Evolutionary conservation across 2,888 invertebrate species (phyloP), one percentile per base, ranked within the genome.

Genomic region (Phoronis australis): DNA sequence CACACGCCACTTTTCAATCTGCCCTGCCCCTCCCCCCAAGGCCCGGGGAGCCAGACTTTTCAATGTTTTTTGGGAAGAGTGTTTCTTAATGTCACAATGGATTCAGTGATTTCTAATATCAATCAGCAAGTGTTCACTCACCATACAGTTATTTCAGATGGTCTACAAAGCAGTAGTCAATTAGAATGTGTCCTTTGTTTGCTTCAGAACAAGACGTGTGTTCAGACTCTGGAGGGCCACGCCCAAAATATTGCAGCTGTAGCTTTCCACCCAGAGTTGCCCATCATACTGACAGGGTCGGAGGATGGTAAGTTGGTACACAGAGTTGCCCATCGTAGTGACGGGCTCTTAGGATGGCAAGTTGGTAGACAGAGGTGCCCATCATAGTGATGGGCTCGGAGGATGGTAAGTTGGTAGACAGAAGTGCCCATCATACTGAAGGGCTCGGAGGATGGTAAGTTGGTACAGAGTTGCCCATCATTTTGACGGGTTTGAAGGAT

Each of bases 231-330:
- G 53, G 96, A 97, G 78, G 87, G 97, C 0, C 99, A 99, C 79
- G 89, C 92, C 0, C 93, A 95, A 74, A 99, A 99, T 73, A 91
- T 99, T 47, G 78, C 81, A 0, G 79, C 81, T 58, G 97, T 97
- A 1, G 89, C 90, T 52, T 99, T 99, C 80, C 99, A 99, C 80
- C 97, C 99, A 0, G 97, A 97, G 74, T 80, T 99, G 55, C 99
- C 99, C 0, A 90, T 99, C 57, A 87, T 99, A 51, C 79, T 99
- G 60, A 96, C 95, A 0, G 99, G 96, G 1, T 95, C 95, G 1
- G 99, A 99, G 78, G 99, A 99, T 79, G 80, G 80, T 77, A 56
- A 55, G 69, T 48, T n/a, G n/a, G n/a, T n/a, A 99, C 80, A 96
- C 97, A 0, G 97, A 97, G 74, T 80, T 99, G 55, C 99, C 99